Conservation (phyloP, 64 coral and sea anemone genomes). For the Pocillopora damicornis region DNA sequence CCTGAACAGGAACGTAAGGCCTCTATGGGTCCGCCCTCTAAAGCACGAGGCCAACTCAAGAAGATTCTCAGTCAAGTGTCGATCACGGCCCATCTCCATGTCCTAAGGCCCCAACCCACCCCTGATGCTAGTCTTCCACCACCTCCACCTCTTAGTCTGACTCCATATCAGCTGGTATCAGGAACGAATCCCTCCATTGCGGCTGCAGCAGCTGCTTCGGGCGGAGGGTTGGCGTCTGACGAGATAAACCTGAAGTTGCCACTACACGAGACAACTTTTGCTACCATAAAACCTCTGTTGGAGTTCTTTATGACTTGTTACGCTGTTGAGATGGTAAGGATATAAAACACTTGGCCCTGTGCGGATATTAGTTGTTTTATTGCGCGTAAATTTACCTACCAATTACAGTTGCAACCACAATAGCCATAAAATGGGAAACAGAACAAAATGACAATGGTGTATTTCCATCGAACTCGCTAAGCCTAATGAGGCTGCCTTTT, state of each 20-base stretch:
- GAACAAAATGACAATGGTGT: too few species aligned
- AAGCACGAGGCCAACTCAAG: conserved; percentile 59
- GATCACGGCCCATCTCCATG: conserved; percentile 77
- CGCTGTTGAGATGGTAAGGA: conserved; percentile 89
- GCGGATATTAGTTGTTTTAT: too few species aligned
- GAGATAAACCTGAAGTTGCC: conserved; percentile 83
- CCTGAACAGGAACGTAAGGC: conserved; percentile 27
- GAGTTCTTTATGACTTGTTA: conserved; percentile 97
- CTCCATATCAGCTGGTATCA: conserved; percentile 84
- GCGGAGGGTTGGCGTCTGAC: conserved; percentile 85
- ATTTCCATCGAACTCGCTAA: too few species aligned
- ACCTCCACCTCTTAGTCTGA: conserved; percentile 89
- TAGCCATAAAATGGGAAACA: too few species aligned
- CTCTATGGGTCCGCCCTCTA: conserved; percentile 35
- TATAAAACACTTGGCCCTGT: not conserved
- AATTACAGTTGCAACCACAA: too few species aligned
- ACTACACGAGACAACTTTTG: conserved; percentile 58
- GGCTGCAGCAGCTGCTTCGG: conserved; percentile 83
- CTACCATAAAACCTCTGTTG: conserved; percentile 63
- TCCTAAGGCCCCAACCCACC: conserved; percentile 58
- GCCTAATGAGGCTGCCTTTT: too few species aligned
- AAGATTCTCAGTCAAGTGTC: conserved; percentile 89
- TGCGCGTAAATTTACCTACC: too few species aligned
- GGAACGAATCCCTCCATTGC: conserved; percentile 73
- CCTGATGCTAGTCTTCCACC: conserved; percentile 66